Conservation (phyloP, 2,888 invertebrate species). For the Heliconius erato region DNA sequence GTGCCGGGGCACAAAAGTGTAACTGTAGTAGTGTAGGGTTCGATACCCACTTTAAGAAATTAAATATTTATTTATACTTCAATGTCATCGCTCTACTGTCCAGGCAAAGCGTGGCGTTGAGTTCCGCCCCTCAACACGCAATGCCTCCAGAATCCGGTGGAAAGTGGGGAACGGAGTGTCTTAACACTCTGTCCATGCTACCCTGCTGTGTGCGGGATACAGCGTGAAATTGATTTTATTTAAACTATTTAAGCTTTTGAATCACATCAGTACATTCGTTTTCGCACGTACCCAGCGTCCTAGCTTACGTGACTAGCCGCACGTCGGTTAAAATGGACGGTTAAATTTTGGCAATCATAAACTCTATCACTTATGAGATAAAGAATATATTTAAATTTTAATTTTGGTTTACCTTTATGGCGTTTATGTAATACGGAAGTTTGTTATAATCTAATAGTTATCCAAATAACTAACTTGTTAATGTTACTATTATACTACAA, state of each 20-base stretch:
- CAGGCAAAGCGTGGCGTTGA: too few relatives aligned
- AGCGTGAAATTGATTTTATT: too few relatives aligned
- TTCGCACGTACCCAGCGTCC: neutral
- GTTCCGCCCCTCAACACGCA: too few relatives aligned
- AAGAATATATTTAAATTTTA: neutral
- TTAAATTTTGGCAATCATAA: conserved; percentile 6
- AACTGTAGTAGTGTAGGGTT: too few relatives aligned
- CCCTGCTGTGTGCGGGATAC: too few relatives aligned
- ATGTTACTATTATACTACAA: conserved; percentile 4
- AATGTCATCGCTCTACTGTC: too few relatives aligned
- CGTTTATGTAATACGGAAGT: conserved; percentile 25
- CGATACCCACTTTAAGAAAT: too few relatives aligned
- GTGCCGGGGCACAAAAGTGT: too few relatives aligned
- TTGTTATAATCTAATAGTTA: conserved; percentile 4
- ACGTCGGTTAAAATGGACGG: neutral
- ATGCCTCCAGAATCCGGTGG: too few relatives aligned
- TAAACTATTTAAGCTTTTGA: neutral
- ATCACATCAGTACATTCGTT: neutral
- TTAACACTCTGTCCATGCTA: too few relatives aligned
- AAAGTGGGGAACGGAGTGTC: too few relatives aligned
- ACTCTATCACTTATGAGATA: neutral
- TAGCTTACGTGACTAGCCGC: conserved; percentile 38
- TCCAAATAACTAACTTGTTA: neutral
- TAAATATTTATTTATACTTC: too few relatives aligned
- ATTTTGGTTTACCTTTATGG: conserved; percentile 5